phyloP scores from a whole-genome alignment of 2,888 invertebrate genomes.

The Pelosia muscerda region DNA sequence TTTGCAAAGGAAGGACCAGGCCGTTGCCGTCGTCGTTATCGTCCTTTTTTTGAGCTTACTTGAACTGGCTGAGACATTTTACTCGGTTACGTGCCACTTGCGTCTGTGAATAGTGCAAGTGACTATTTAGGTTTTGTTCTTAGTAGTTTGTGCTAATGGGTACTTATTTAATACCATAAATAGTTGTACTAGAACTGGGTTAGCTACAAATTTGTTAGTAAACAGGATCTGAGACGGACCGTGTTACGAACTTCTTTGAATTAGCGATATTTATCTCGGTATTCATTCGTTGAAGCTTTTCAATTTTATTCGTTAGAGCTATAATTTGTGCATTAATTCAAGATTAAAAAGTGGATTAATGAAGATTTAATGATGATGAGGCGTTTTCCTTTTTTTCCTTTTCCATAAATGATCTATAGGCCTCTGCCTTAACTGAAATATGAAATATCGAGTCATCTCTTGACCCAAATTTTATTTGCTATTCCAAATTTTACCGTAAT shows the following conservation, averaged over 20 bases:
- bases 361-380: neutral
- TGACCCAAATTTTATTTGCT: neutral
- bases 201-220: neutral
- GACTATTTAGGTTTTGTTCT: slow-evolving; percentile 1
- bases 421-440: neutral
- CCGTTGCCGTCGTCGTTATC: slow-evolving; percentile 7
- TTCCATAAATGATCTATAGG: neutral
- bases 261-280: neutral
- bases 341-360: neutral
- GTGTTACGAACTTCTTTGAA: neutral
- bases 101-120: neutral
- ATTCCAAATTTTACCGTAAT: neutral
- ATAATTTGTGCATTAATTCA: too few species aligned
- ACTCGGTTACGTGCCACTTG: neutral
- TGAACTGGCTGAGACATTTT: slow-evolving; percentile 24
- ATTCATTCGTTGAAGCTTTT: neutral
- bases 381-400: neutral
- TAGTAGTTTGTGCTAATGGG: neutral
- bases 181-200: neutral
- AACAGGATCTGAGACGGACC: neutral
- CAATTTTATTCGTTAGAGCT: too few species aligned
- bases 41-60: slow-evolving; percentile 18
- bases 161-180: neutral
- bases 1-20: slow-evolving; percentile 6
- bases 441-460: neutral